phyloP scores from a whole-genome alignment of 2,113 vertebrate species.

The Corynorhinus townsendii region DNA sequence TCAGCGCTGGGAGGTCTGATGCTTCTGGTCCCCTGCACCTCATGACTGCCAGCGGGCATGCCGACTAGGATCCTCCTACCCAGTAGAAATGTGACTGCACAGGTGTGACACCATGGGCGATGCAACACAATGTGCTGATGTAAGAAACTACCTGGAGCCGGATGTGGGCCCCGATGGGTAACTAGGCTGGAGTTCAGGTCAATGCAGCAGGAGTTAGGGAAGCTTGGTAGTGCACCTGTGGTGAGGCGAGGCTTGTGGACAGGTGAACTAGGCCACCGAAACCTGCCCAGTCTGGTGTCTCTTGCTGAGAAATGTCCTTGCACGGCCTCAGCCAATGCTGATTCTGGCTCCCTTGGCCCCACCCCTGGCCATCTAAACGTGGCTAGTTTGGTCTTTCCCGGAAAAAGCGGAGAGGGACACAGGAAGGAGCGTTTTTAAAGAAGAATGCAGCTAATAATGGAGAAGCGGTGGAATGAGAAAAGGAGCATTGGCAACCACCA shows the following conservation, averaged over 20 bases:
- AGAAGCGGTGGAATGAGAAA: background rate
- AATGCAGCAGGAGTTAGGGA: rapidly evolving
- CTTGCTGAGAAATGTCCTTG: rapidly evolving
- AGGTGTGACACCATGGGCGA: rapidly evolving
- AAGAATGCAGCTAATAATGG: background rate
- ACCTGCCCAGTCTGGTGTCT: rapidly evolving
- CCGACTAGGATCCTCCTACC: rapidly evolving
- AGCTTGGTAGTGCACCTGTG: background rate
- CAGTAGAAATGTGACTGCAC: rapidly evolving
- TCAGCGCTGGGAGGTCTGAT: background rate
- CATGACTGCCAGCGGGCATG: rapidly evolving
- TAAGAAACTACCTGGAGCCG: too few relatives aligned
- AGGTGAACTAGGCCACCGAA: background rate
- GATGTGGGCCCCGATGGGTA: rapidly evolving
- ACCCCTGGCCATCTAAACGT: rapidly evolving
- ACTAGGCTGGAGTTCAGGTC: too few relatives aligned
- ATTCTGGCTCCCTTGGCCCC: background rate
- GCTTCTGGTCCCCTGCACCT: rapidly evolving
- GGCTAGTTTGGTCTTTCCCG: background rate
- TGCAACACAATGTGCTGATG: too few relatives aligned
- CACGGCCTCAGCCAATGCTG: rapidly evolving
- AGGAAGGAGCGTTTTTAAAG: background rate
- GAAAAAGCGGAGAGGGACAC: background rate
- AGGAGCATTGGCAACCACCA: background rate
- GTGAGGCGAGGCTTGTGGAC: background rate